Percentiles rank a stretch among this genome's conserved stretches.
Conservation (phyloP, 2,113 vertebrate genomes). For the Hippocampus mohnikei region DNA sequence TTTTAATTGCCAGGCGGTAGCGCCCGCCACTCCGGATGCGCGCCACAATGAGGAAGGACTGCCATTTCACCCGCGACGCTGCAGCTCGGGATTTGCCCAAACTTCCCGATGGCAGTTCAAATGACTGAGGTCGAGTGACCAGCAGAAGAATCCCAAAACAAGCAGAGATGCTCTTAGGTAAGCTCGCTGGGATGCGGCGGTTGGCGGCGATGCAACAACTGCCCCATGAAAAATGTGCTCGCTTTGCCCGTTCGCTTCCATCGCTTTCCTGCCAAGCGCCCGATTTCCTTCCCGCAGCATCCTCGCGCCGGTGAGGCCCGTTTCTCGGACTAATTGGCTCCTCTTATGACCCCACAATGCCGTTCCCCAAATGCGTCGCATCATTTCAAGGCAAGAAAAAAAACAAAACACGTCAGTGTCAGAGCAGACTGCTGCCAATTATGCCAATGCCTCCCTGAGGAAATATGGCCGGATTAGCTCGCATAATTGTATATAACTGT, state of each 20-base stretch:
- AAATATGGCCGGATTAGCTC: constrained; percentile 70
- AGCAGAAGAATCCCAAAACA: constrained; percentile 39
- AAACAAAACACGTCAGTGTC: constrained; percentile 36
- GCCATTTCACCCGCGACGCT: constrained; percentile 22
- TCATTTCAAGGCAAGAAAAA: constrained; percentile 58
- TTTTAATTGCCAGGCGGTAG: constrained; percentile 60
- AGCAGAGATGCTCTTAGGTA: constrained; percentile 66
- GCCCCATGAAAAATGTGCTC: neutral
- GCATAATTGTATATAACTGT: constrained; percentile 67
- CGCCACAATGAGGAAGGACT: constrained; percentile 38
- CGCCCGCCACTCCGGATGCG: constrained; percentile 45
- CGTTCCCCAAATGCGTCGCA: constrained; percentile 53
- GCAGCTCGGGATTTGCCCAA: constrained; percentile 16
- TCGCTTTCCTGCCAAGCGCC: constrained; percentile 11
- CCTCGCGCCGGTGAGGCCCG: constrained; percentile 39
- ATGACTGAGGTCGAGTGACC: constrained; percentile 21
- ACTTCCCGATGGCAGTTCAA: constrained; percentile 12
- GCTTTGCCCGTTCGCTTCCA: constrained; percentile 9
- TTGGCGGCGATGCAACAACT: neutral
- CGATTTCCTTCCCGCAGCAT: constrained; percentile 34
- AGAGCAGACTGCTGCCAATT: constrained; percentile 64
- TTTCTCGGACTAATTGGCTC: constrained; percentile 63
- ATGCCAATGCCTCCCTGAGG: constrained; percentile 59
- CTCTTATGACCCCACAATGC: constrained; percentile 38
- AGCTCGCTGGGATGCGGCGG: constrained; percentile 25